Evolutionary conservation across 2,888 invertebrate species (phyloP).

Genomic region (Drosophila eohydei): DNA sequence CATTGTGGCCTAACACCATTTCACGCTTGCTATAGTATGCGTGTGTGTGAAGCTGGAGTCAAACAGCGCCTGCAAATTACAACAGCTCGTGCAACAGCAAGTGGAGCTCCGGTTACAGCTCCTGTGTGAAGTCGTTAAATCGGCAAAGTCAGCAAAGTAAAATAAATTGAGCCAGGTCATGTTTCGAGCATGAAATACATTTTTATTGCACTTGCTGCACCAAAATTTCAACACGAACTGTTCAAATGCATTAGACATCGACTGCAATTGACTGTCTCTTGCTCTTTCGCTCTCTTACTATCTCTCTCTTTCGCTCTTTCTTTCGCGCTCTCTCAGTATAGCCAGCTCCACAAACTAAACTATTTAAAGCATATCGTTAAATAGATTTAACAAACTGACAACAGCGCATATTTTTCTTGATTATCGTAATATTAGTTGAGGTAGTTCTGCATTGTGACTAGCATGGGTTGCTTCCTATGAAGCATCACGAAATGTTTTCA

Average conservation of each 20-base stretch:
- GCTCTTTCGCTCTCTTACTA: neutral
- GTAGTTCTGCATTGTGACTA: neutral
- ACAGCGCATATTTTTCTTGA: neutral
- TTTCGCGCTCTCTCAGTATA: too few relatives aligned
- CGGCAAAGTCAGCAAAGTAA: conserved; percentile 64
- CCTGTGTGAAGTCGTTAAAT: conserved; percentile 78
- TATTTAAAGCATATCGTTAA: conserved; percentile 10
- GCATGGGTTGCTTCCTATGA: too few relatives aligned
- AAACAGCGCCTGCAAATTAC: conserved; percentile 9
- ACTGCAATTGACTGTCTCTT: conserved; percentile 13
- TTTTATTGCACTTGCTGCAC: conserved; percentile 60
- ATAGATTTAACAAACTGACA: neutral
- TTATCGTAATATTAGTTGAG: neutral
- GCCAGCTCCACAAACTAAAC: conserved; percentile 11
- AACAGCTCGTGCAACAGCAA: neutral
- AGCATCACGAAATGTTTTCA: too few relatives aligned
- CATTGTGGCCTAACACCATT: conserved; percentile 76
- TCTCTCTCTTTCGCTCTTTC: neutral
- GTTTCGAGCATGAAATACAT: conserved; percentile 75
- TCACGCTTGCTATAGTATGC: conserved; percentile 23
- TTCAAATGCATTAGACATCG: conserved; percentile 34
- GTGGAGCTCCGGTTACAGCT: conserved; percentile 27
- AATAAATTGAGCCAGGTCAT: conserved; percentile 77
- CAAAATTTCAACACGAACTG: conserved; percentile 21
- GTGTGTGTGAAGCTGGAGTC: conserved; percentile 1